Percentiles rank a stretch among this genome's conserved stretches.
These are phyloP conservation scores for Leucoraja ocellata DNA, from an alignment of 2,797 vertebrate genomes.

Conservation along the genomic window DNA sequence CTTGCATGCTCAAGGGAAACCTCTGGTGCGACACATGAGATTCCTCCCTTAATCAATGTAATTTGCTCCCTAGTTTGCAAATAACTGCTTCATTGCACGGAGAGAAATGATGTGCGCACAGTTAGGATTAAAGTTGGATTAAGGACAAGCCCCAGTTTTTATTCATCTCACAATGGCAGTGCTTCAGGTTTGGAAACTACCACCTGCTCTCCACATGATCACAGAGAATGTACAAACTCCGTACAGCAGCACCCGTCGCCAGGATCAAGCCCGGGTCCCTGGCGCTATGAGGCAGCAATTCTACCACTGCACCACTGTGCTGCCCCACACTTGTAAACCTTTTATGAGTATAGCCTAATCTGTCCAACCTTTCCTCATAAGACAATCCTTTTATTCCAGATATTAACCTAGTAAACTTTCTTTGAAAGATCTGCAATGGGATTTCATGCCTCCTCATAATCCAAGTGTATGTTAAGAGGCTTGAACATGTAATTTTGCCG, in stretches of 20 bases:
- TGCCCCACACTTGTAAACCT: no score
- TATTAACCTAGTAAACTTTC: not conserved
- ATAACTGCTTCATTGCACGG: not conserved
- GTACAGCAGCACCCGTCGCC: no score
- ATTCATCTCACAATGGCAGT: not conserved
- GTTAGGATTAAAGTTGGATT: not conserved
- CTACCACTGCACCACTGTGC: no score
- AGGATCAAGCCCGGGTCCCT: no score
- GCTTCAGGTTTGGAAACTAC: not conserved
- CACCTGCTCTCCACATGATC: not conserved
- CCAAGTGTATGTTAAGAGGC: not conserved
- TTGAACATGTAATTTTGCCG: not conserved
- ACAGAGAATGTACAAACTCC: no score
- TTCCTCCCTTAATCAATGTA: not conserved
- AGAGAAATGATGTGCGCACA: not conserved
- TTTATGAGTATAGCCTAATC: no score
- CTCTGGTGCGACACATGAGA: not conserved
- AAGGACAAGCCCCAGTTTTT: not conserved
- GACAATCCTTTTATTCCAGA: no score
- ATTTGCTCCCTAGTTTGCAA: not conserved
- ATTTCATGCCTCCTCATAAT: not conserved
- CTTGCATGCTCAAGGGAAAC: not conserved
- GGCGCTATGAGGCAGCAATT: no score
- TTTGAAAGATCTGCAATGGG: not conserved
- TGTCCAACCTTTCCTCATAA: no score